Base-by-base conservation (phyloP, 2,113 vertebrate genomes). In the Pelobates fuscus region DNA sequence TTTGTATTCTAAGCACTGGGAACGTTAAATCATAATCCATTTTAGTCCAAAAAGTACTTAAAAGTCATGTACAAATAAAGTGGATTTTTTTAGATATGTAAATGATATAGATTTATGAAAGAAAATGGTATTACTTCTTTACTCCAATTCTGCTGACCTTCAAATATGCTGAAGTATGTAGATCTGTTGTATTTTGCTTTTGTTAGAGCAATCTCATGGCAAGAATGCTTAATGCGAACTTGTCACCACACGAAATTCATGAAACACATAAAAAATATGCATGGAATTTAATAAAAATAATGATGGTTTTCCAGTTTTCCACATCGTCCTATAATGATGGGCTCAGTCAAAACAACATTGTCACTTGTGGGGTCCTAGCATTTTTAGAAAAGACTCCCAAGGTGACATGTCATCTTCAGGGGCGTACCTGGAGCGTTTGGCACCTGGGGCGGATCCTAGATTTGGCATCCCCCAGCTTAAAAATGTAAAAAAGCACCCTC, bases 141-240 rank as follows among this genome's bases (percentile, higher is more conserved):
- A 75, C 62, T 64, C 61, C 61, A 26, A 69, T 65, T 55, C 57
- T 44, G 59, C 52, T 82, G 79, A 78, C 81, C 81, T 82, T 82
- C 77, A 82, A 66, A 76, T 78, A 79, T 76, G 78, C 67, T 79
- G 74, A 79, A 49, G 41, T 27, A 67, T 60, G 70, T 52, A 77
- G 29, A 62, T 62, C 37, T 52, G 65, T 24, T 49, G 20, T 44
- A 75, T 43, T 66, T 58, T 37, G n/a, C 72, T 67, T 67, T 74
- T 29, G 32, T 74, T 67, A 60, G 4, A 61, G 32, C 54, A 49
- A 43, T 46, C 26, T 67, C n/a, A 37, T 20, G 30, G 29, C 26
- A 32, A 26, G 41, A 29, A 67, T 49, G 44, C 54, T 76, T 60
- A 74, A 27, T 52, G 44, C 14, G 2, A 49, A 49, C 17, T 14